phyloP scores from a whole-genome alignment of 2,888 invertebrate species.

The Yponomeuta malinellus region DNA sequence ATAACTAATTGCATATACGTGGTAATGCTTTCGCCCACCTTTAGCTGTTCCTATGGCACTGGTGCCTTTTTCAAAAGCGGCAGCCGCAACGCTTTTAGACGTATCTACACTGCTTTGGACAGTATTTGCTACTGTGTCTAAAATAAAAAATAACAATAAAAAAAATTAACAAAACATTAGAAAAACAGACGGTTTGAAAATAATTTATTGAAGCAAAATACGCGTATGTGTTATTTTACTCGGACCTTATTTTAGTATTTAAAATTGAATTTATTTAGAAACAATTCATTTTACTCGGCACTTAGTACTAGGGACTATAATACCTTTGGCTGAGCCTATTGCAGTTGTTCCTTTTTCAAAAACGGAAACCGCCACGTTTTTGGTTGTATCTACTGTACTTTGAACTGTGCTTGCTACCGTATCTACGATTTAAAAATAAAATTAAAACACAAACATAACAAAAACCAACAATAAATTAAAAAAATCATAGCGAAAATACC shows the following conservation, averaged over 20 bases:
- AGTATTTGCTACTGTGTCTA: slow-evolving; percentile 23
- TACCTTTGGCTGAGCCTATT: slow-evolving; percentile 42
- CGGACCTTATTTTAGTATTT: too few relatives aligned
- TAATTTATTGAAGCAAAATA: too few relatives aligned
- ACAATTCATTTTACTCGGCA: too few relatives aligned
- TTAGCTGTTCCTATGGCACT: slow-evolving; percentile 24
- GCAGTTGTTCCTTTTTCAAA: background rate
- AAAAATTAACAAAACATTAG: slow-evolving; percentile 13
- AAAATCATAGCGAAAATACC: slow-evolving; percentile 25
- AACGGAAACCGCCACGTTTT: slow-evolving; percentile 26
- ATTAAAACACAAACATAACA: background rate
- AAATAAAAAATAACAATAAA: background rate
- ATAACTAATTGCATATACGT: slow-evolving; percentile 13
- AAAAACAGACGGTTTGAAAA: background rate
- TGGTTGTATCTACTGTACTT: slow-evolving; percentile 44
- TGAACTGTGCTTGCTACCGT: slow-evolving; percentile 39
- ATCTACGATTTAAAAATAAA: slow-evolving; percentile 29
- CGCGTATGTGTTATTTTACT: too few relatives aligned
- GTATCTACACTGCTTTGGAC: slow-evolving; percentile 25
- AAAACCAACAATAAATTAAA: background rate
- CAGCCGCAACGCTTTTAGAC: slow-evolving; percentile 26
- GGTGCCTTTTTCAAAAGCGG: slow-evolving; percentile 27
- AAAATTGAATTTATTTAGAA: too few relatives aligned
- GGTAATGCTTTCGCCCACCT: slow-evolving; percentile 15
- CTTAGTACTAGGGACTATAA: background rate